Evolutionary conservation across 2,888 invertebrate species (phyloP).

Genomic region (Machimus rusticus): DNA sequence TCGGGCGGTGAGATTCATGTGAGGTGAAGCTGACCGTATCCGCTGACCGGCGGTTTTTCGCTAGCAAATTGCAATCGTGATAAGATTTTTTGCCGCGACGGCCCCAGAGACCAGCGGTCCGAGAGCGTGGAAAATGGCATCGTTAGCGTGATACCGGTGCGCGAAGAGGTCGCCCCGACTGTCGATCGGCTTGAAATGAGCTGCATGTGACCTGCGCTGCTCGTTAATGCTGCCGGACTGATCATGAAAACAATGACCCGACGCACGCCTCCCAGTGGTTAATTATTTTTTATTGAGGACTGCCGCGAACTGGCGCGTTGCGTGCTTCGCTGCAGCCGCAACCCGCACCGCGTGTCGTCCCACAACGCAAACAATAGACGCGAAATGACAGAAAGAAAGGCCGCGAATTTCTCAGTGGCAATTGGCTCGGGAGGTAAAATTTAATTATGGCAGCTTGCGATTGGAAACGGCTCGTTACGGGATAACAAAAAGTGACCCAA

Average conservation of each 20-base stretch:
- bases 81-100: not conserved
- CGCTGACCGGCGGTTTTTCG: not conserved
- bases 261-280: not conserved
- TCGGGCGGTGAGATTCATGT: not conserved
- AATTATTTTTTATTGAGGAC: conserved; percentile 27
- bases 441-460: not conserved
- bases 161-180: not conserved
- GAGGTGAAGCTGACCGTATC: not conserved
- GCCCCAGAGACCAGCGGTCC: not conserved
- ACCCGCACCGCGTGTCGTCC: not conserved
- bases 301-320: not conserved
- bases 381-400: conserved; percentile 7
- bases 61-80: conserved; percentile 4
- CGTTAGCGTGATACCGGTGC: not conserved
- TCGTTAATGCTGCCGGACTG: not conserved
- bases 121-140: not conserved
- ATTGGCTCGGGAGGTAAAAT: not conserved
- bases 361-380: not conserved
- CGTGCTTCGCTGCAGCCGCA: not conserved
- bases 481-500: not conserved
- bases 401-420: not conserved
- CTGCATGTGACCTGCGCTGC: conserved; percentile 8
- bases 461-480: not conserved
- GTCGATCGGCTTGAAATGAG: conserved; percentile 18
- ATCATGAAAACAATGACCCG: conserved; percentile 26